Percentiles rank a stretch among this genome's conserved stretches.
phyloP scores from a whole-genome alignment of 2,888 invertebrate genomes.

The Crepidodera aurea region DNA sequence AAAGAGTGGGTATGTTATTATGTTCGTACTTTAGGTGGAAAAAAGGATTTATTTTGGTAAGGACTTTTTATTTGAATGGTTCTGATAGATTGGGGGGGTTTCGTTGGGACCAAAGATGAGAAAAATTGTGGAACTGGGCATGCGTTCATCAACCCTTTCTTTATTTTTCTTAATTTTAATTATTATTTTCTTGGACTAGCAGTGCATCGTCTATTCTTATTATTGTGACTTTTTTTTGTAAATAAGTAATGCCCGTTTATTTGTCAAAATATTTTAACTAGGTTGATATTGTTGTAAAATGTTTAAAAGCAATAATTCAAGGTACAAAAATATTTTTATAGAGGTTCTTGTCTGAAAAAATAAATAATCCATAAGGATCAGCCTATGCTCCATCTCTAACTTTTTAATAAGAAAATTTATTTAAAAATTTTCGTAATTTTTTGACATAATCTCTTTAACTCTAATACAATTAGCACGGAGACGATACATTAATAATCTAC shows the following conservation, averaged over 20 bases:
- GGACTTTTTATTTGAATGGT: slow-evolving; percentile 1
- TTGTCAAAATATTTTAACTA: not conserved
- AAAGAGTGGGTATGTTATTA: not conserved
- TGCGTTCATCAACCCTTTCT: too few relatives aligned
- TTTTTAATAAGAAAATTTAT: too few relatives aligned
- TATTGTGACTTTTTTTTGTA: not conserved
- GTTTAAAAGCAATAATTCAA: not conserved
- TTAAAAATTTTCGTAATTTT: too few relatives aligned
- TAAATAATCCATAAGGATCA: too few relatives aligned
- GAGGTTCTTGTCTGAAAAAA: too few relatives aligned
- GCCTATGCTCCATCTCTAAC: too few relatives aligned
- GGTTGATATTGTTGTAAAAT: slow-evolving; percentile 8
- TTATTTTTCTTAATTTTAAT: not conserved
- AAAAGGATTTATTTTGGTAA: not conserved
- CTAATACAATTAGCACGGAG: too few relatives aligned
- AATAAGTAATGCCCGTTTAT: not conserved
- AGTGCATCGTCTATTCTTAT: not conserved
- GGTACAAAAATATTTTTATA: not conserved
- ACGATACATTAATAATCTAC: too few relatives aligned
- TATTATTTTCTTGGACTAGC: not conserved
- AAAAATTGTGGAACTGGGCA: too few relatives aligned
- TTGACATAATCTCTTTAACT: too few relatives aligned
- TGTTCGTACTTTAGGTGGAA: slow-evolving; percentile 11
- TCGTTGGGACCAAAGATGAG: slow-evolving; percentile 1
- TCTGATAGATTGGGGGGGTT: not conserved